Percentiles rank a stretch among this genome's conserved stretches.
Evolutionary conservation across 2,797 vertebrate genomes (phyloP).

Genomic region (Macropodus opercularis): DNA sequence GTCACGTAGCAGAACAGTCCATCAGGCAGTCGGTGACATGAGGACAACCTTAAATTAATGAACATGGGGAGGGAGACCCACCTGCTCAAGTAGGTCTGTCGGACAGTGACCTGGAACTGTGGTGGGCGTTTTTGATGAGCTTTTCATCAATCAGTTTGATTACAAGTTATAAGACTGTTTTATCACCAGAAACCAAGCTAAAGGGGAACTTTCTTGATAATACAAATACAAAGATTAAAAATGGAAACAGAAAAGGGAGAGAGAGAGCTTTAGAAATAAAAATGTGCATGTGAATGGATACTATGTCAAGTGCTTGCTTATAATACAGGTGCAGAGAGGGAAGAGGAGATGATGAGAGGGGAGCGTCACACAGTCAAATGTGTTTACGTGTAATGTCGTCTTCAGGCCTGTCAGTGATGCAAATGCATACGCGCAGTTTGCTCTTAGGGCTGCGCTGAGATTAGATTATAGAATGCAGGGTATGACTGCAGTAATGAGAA

Average conservation of each 20-base stretch:
- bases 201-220: background rate
- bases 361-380: no score
- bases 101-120: slow-evolving; percentile 57
- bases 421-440: no score
- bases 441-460: no score
- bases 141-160: slow-evolving; percentile 71
- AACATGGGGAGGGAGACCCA: slow-evolving; percentile 64
- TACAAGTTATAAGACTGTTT: slow-evolving; percentile 9
- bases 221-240: background rate
- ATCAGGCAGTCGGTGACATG: slow-evolving; percentile 76
- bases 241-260: background rate
- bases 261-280: no score
- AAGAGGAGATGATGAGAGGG: no score
- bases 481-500: slow-evolving; percentile 51
- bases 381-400: no score
- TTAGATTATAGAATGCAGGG: slow-evolving; percentile 40
- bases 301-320: no score
- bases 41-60: slow-evolving; percentile 74
- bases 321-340: no score
- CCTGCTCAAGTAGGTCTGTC: slow-evolving; percentile 53
- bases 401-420: no score
- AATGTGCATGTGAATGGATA: no score
- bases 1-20: slow-evolving; percentile 79
- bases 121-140: slow-evolving; percentile 71
- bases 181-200: background rate